Evolutionary conservation across 2,797 vertebrate species (phyloP), one percentile per base, ranked within the genome.

Genomic region (Epinephelus malabaricus): DNA sequence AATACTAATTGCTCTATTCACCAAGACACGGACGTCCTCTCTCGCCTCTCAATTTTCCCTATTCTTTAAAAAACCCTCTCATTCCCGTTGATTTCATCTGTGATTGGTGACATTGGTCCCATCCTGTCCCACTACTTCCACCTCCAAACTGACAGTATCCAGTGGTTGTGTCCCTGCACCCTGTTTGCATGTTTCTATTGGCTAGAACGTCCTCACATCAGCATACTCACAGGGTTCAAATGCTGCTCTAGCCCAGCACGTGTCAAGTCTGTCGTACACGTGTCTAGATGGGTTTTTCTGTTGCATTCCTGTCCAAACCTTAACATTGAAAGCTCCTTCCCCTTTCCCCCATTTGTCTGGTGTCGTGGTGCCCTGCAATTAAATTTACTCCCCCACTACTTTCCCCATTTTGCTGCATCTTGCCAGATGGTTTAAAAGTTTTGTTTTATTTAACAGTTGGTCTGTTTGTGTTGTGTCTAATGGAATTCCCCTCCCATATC

Each of bases 41-140:
- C 76, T 85, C 86, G 64, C 66, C 72, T 85, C 87, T 85, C 62
- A 60, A 17, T 62, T 87, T 92, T 92, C 81, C 90, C 80, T 58
- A 85, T 92, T 90, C 89, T 89, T 93, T 90, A 93, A 90, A 54
- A 93, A 86, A 87, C 73, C 86, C 89, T 90, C 84, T 90, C 83
- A 92, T 92, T 66, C 78, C 67, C 34, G 23, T 89, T 79, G 74
- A 85, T 76, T 82, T 73, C 86, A 92, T 89, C 75, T 50, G 90
- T 91, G 89, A 80, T 84, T 66, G 84, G 78, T 49, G 62, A 85
- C 73, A 83, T 78, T 45, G 40, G 54, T 75, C 72, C 82, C 81
- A 87, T 79, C 73, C 51, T 68, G 68, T 85, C 63, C 17, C 47
- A 43, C 71, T 76, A 62, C 69, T n/a, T 60, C 82, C 78, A 73